Conservation (phyloP, 2,113 vertebrate genomes). For the Micronycteris hirsuta region DNA sequence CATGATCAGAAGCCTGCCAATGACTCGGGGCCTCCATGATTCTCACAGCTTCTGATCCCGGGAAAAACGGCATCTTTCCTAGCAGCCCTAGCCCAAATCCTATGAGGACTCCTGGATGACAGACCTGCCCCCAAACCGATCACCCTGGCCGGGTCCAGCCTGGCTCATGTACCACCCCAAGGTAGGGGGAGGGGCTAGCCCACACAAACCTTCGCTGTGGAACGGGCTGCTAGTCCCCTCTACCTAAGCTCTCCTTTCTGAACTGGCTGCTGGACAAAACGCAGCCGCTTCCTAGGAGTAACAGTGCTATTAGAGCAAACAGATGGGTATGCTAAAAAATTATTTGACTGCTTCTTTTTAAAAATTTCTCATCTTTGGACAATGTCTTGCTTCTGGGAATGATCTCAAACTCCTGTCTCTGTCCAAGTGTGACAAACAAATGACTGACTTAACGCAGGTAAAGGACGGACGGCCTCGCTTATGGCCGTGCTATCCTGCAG, state of each 20-base stretch:
- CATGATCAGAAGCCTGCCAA: not conserved
- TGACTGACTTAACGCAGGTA: not conserved
- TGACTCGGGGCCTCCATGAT: not conserved
- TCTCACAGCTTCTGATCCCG: not conserved
- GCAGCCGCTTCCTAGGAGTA: not conserved
- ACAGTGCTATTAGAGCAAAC: not conserved
- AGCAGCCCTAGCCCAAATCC: not conserved
- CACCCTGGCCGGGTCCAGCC: not conserved
- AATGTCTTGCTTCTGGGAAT: not conserved
- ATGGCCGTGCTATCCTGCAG: fast-evolving
- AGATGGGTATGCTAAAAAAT: not conserved
- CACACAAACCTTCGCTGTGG: not conserved
- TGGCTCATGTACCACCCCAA: too few species aligned
- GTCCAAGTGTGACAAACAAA: not conserved
- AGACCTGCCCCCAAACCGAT: not conserved
- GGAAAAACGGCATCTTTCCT: not conserved
- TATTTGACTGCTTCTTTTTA: not conserved
- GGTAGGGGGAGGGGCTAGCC: not conserved
- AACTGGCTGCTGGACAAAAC: not conserved
- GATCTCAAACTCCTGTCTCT: not conserved
- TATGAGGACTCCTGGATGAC: not conserved
- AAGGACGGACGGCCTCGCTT: fast-evolving
- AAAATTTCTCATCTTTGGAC: not conserved
- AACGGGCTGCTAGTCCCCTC: not conserved
- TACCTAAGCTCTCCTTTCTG: not conserved